Conservation (phyloP, 2,113 vertebrate species). For the Amphiprion ocellaris region DNA sequence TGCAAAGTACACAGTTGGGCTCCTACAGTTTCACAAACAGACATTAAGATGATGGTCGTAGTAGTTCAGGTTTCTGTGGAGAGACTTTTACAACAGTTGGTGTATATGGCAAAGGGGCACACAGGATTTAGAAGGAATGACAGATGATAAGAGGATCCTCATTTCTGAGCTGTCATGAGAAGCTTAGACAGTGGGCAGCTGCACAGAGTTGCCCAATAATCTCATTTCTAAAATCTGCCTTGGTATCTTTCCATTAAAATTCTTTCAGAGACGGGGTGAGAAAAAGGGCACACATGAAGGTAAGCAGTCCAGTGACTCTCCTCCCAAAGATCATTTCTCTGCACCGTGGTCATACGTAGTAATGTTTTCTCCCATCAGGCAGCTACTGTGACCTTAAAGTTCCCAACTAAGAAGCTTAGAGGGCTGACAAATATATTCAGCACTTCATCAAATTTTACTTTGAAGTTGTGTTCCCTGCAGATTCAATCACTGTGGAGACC, state of each 20-base stretch:
- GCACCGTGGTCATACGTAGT: slow-evolving; percentile 43
- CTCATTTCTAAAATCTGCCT: slow-evolving; percentile 66
- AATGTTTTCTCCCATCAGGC: slow-evolving; percentile 54
- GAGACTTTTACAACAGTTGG: slow-evolving; percentile 52
- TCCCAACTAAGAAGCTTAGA: slow-evolving; percentile 76
- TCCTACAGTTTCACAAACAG: slow-evolving; percentile 36
- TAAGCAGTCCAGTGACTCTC: slow-evolving; percentile 37
- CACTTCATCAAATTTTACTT: slow-evolving; percentile 75
- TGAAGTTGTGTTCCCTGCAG: slow-evolving; percentile 64
- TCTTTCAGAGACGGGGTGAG: slow-evolving; percentile 63
- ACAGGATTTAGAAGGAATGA: slow-evolving; percentile 62
- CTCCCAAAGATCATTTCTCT: slow-evolving; percentile 36
- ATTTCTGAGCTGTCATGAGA: slow-evolving; percentile 67
- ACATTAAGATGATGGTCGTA: slow-evolving; percentile 24
- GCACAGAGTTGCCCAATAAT: slow-evolving; percentile 62
- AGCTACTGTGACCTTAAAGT: slow-evolving; percentile 57
- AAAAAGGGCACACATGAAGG: slow-evolving; percentile 37
- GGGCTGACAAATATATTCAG: slow-evolving; percentile 60
- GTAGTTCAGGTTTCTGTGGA: slow-evolving; percentile 47
- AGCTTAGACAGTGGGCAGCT: slow-evolving; percentile 72
- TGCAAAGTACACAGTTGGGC: slow-evolving; percentile 45
- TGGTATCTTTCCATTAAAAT: slow-evolving; percentile 71
- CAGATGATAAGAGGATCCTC: slow-evolving; percentile 67
- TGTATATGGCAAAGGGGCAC: slow-evolving; percentile 32
- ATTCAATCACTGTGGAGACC: slow-evolving; percentile 46